Percentiles rank a stretch among this genome's conserved stretches.
phyloP scores from a whole-genome alignment of 2,113 vertebrate genomes.

The Micronycteris hirsuta region DNA sequence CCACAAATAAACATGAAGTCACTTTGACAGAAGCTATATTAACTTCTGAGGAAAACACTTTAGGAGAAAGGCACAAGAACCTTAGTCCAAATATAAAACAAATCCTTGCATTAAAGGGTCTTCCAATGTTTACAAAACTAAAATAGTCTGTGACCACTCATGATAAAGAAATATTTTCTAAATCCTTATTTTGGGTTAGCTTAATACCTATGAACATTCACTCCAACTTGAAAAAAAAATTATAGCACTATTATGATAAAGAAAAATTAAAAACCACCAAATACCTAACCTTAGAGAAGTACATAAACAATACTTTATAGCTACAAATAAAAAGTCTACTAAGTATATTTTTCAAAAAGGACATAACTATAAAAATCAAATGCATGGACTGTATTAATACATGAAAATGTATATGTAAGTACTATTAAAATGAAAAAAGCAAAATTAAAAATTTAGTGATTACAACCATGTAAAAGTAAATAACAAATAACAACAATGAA shows the following conservation, averaged over 20 bases:
- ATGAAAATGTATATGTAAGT: slow-evolving; percentile 52
- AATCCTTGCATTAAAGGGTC: neutral
- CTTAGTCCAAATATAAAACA: slow-evolving; percentile 25
- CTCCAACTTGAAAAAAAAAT: slow-evolving; percentile 29
- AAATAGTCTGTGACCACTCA: neutral
- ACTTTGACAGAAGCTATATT: neutral
- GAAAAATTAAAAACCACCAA: slow-evolving; percentile 45
- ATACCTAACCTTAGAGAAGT: neutral
- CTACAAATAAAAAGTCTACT: slow-evolving; percentile 21
- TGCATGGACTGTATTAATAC: slow-evolving; percentile 5
- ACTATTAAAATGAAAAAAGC: slow-evolving; percentile 38
- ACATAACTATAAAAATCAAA: slow-evolving; percentile 57
- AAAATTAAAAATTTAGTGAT: slow-evolving; percentile 66
- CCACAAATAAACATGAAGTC: slow-evolving; percentile 51
- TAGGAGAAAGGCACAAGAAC: slow-evolving; percentile 26
- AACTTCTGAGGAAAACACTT: neutral
- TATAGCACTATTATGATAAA: slow-evolving; percentile 2
- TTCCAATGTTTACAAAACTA: neutral
- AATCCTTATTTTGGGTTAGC: slow-evolving; percentile 3
- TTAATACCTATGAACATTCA: slow-evolving; percentile 17
- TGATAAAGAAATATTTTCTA: slow-evolving; percentile 11
- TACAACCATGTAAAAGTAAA: slow-evolving; percentile 63
- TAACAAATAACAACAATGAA: slow-evolving; percentile 46
- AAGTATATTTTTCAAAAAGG: slow-evolving; percentile 31
- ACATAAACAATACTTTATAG: neutral